Evolutionary conservation across 2,888 invertebrate species (phyloP).

Genomic region (Limnephilus rhombicus): DNA sequence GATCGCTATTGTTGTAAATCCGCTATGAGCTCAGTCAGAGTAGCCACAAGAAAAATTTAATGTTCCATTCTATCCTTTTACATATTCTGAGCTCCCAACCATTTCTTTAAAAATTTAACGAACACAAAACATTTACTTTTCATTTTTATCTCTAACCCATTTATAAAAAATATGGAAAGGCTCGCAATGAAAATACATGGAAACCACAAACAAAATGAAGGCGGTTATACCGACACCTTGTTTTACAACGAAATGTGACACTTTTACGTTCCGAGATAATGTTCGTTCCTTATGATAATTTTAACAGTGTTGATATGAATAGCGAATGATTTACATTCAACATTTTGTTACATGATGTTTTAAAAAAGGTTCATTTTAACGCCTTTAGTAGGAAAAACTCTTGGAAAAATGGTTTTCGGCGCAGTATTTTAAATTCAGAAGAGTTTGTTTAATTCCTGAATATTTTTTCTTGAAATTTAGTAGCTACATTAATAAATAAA

Average conservation of each 20-base stretch:
- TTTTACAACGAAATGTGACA: constrained; percentile 38
- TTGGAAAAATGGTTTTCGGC: background rate
- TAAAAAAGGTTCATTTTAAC: background rate
- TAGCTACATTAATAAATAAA: no score
- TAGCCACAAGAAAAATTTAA: background rate
- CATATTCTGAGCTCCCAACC: background rate
- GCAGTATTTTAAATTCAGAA: no score
- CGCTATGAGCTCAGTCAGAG: background rate
- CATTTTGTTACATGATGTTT: background rate
- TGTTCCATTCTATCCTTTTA: background rate
- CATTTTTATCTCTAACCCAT: background rate
- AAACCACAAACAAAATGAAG: constrained; percentile 3
- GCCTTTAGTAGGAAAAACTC: background rate
- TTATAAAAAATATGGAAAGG: constrained; percentile 8
- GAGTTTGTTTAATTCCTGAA: no score
- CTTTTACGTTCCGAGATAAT: constrained; percentile 38
- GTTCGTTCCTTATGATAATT: constrained; percentile 41
- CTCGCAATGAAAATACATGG: background rate
- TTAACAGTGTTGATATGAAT: constrained; percentile 43
- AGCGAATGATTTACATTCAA: constrained; percentile 25
- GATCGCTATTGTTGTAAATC: no score
- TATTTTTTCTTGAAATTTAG: no score
- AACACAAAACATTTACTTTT: constrained; percentile 1
- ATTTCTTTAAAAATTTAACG: background rate
- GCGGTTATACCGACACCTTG: constrained; percentile 1